Conservation (phyloP, 2,113 vertebrate species). For the Platycercus adscitus region DNA sequence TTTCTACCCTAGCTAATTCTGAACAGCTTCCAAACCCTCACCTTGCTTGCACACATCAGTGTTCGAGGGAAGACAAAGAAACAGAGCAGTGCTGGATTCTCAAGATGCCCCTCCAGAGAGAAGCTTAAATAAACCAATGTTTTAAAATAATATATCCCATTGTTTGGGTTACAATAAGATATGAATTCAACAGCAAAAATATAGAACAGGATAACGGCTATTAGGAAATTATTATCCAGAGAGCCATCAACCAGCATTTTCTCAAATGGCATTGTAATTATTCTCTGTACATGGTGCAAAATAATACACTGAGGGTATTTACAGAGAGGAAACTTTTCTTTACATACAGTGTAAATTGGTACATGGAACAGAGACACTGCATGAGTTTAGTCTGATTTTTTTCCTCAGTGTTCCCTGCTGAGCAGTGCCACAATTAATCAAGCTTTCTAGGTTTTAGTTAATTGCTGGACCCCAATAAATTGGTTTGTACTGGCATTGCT, state of each 20-base stretch:
- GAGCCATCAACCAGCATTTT: conserved; percentile 54
- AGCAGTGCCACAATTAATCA: conserved; percentile 82
- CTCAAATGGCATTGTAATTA: conserved; percentile 11
- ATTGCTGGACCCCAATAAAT: conserved; percentile 83
- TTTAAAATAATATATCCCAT: conserved; percentile 47
- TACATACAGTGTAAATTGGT: conserved; percentile 39
- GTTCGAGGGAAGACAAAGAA: conserved; percentile 6
- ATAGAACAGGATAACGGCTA: conserved; percentile 48
- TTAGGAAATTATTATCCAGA: conserved; percentile 54
- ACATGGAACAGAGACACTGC: conserved; percentile 51
- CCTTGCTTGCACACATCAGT: not conserved
- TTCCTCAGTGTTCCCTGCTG: conserved; percentile 68
- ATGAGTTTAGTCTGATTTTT: conserved; percentile 59
- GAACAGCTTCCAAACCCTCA: not conserved
- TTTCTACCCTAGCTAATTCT: not conserved
- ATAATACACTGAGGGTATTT: conserved; percentile 17
- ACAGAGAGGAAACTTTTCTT: conserved; percentile 66
- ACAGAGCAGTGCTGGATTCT: not conserved
- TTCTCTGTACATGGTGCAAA: conserved; percentile 38
- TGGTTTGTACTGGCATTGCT: conserved; percentile 79
- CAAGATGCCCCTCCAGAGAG: conserved; percentile 25
- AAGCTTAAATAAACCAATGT: conserved; percentile 37
- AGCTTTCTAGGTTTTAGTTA: conserved; percentile 83
- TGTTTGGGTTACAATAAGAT: conserved; percentile 57
- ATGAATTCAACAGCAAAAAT: conserved; percentile 60